Base-by-base conservation (phyloP, 2,797 vertebrate genomes). In the Eremophila alpestris region DNA sequence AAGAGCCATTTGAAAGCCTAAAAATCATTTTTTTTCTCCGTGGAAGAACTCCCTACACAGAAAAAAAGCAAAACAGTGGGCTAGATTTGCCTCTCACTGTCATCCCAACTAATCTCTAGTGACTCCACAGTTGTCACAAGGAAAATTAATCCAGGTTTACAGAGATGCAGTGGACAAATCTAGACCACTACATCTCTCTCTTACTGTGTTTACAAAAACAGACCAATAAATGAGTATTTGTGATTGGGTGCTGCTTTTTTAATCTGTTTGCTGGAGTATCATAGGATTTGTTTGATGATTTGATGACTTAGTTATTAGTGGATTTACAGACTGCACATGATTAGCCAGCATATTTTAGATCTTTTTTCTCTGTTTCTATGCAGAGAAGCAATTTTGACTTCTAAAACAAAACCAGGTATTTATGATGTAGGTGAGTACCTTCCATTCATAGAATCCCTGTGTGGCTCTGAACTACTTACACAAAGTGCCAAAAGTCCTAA, bases 61-160 rank as follows among this genome's bases (percentile, higher is more conserved):
- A 38, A 69, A 48, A 41, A 89, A 65, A 89, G 54, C 9, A 5
- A 46, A 95, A 70, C 4, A 13, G 67, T 55, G 60, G 51, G 68
- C 60, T 90, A 71, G 58, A 78, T 90, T 62, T 16, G 8, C 74
- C 88, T 78, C 74, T 89, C 71, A 30, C 46, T 80, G 73, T 76
- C 69, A 78, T 43, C 80, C 79, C 0, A 0, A 86, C 79, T 91
- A 51, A 86, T 38, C 88, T 92, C 82, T 63, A 45, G 52, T 73
- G 91, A 91, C 38, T 93, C 49, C 58, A 69, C 51, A 46, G 54
- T 91, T 59, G 75, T 55, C 78, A 83, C n/a, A 59, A 22, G 34
- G 43, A 92, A 96, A 88, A 90, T 90, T 83, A 93, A 93, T 91
- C 89, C 76, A 67, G 73, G 65, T 91, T 96, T 91, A 91, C 24